A percentile compares a stretch with the other conserved stretches of the same genome.
Conservation (phyloP, 2,797 vertebrate species). For the Gouania willdenowi region DNA sequence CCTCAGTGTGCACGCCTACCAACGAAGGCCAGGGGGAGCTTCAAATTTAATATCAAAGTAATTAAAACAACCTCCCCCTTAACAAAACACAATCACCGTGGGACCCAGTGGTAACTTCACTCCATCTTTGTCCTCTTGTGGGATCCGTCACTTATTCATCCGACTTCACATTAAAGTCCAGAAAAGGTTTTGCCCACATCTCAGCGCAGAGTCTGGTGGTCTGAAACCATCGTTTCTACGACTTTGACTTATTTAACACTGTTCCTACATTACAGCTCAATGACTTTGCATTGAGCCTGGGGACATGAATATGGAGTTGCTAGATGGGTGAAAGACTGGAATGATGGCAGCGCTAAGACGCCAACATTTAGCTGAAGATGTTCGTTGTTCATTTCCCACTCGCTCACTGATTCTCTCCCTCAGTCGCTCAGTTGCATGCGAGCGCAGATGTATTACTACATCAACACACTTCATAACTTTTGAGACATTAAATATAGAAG, state of each 20-base stretch:
- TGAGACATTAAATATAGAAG: conserved; percentile 16
- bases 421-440: conserved; percentile 11
- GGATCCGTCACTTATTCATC: conserved; percentile 55
- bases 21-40: too few relatives aligned
- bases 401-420: conserved; percentile 4
- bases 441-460: conserved; percentile 5
- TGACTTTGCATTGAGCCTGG: conserved; percentile 47
- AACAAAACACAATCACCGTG: conserved; percentile 6
- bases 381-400: conserved; percentile 3
- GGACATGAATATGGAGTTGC: conserved; percentile 48
- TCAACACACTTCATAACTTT: conserved; percentile 17
- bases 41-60: too few relatives aligned
- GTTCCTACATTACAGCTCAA: conserved; percentile 57
- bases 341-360: neutral
- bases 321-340: conserved; percentile 19
- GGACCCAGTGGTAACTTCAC: conserved; percentile 25
- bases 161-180: conserved; percentile 29
- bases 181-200: conserved; percentile 28
- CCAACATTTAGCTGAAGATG: neutral
- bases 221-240: conserved; percentile 30
- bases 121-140: conserved; percentile 26
- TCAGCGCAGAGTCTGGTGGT: conserved; percentile 26
- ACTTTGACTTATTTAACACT: conserved; percentile 61
- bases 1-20: neutral
- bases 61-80: conserved; percentile 10